Evolutionary conservation across 2,797 vertebrate genomes (phyloP).

Genomic region (Gymnopithys bicolor): DNA sequence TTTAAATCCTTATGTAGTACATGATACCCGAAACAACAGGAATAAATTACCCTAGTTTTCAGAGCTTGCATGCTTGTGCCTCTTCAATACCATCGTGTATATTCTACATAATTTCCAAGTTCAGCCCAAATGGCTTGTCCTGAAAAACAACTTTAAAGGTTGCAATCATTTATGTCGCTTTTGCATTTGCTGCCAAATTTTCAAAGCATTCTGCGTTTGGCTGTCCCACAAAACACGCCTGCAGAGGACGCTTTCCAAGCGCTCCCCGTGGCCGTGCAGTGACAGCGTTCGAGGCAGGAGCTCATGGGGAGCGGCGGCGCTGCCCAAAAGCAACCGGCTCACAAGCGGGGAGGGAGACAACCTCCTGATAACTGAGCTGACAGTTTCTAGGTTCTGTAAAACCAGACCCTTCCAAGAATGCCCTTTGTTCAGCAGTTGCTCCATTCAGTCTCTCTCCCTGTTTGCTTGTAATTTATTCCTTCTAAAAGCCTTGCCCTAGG

Average conservation of each 20-base stretch:
- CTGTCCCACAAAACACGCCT: not conserved
- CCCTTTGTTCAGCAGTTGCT: constrained; percentile 61
- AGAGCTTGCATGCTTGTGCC: not conserved
- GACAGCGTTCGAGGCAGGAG: not conserved
- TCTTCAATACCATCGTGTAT: not conserved
- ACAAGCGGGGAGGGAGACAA: not conserved
- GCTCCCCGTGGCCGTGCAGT: not conserved
- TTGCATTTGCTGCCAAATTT: not conserved
- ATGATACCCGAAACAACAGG: constrained; percentile 14
- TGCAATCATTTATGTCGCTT: not conserved
- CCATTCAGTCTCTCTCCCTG: constrained; percentile 62
- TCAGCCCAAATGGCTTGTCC: not conserved
- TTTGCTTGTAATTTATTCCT: constrained; percentile 72
- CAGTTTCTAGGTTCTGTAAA: constrained; percentile 57
- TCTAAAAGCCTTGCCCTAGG: constrained; percentile 70
- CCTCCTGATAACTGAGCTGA: constrained; percentile 54
- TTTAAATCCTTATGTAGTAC: not conserved
- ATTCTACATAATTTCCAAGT: not conserved
- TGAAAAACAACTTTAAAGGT: constrained; percentile 15
- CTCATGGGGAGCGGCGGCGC: not conserved
- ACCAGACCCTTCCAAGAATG: constrained; percentile 65
- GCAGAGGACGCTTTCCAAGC: not conserved
- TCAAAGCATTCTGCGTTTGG: not conserved
- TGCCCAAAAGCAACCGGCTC: not conserved
- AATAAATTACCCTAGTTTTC: not conserved